Base-by-base conservation (phyloP, 1,140 invertebrate genomes). In the Oryzaephilus surinamensis region DNA sequence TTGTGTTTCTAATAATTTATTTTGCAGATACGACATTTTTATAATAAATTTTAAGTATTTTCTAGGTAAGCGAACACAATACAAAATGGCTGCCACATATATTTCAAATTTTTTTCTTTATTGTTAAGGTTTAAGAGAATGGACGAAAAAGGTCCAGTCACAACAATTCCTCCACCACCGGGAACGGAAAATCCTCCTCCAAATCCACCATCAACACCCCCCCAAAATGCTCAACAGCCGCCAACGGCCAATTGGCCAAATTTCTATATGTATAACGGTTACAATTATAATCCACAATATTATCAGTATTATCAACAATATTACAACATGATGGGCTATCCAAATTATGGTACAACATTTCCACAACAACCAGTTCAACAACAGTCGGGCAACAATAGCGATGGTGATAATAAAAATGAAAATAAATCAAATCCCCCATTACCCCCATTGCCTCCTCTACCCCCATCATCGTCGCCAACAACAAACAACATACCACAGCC, bases 401-500 rank as follows among this genome's bases (percentile, higher is more conserved):
- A 27, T 14, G 18, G 27, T 17, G 20, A 34, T 8, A 21, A 17
- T 18, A 8, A 19, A n/a, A 12, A 21, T 38, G 11, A 24, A 14
- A 13, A 29, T 33, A 46, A 55, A 33, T 38, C 30, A 20, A 27
- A 30, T 43, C 51, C 16, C 13, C 51, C 53, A 32, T 23, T 55
- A 16, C 52, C 52, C 8, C 43, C 48, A 18, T 40, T 31, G 8
- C 32, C 36, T 15, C 38, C 48, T 28, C 27, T 30, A 17, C 51
- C 46, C 15, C 18, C 13, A 6, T 20, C 8, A 12, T 30, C 23
- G 28, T 23, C 43, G 19, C 17, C 40, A 11, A 48, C 50, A 2
- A 43, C 47, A 31, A 39, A 42, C 20, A 49, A 46, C 29, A 46
- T 46, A n/a, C 51, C 46, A 11, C 52, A 54, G 32, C 51, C n/a